Evolutionary conservation across 2,888 invertebrate species (phyloP).

Genomic region (Dorcus parallelipipedus): DNA sequence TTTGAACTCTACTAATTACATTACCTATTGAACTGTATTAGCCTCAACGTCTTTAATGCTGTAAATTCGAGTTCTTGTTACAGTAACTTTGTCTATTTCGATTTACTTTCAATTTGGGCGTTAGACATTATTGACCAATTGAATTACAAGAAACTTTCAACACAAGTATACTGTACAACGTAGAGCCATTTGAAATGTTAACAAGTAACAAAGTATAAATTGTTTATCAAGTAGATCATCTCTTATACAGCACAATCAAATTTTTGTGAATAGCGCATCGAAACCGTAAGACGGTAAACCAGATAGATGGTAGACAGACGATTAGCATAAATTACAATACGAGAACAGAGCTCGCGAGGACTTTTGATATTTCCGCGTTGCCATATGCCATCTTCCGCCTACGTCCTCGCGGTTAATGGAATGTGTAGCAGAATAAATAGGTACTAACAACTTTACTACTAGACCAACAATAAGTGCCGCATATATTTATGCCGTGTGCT

Average conservation of each 20-base stretch:
- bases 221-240: background rate
- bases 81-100: no score
- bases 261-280: background rate
- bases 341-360: conserved; percentile 24
- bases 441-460: conserved; percentile 8
- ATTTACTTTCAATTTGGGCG: no score
- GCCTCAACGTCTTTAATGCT: no score
- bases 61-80: no score
- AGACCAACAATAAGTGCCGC: conserved; percentile 3
- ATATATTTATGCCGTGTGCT: conserved; percentile 3
- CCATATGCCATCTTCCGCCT: conserved; percentile 24
- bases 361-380: conserved; percentile 25
- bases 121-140: no score
- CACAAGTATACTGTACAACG: no score
- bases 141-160: no score
- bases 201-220: background rate
- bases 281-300: conserved; percentile 10
- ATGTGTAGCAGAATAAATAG: conserved; percentile 19
- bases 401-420: conserved; percentile 20
- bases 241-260: background rate
- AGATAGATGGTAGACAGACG: conserved; percentile 25
- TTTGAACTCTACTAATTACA: no score
- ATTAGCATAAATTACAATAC: conserved; percentile 28
- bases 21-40: no score
- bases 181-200: background rate